phyloP scores from a whole-genome alignment of 2,888 invertebrate genomes.

The Biston stratarius region DNA sequence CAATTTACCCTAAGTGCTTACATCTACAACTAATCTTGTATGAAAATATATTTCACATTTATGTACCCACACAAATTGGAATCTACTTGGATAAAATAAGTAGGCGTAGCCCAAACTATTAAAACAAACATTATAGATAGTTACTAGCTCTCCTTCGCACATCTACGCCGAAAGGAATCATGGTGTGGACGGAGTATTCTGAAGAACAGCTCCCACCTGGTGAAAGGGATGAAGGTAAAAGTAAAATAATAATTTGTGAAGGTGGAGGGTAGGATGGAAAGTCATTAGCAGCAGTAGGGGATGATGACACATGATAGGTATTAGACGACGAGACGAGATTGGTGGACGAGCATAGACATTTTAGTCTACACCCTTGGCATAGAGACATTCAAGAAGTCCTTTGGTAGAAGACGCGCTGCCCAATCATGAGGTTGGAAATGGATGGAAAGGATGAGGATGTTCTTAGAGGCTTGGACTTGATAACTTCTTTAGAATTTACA shows the following conservation, averaged over 20 bases:
- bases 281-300: not conserved
- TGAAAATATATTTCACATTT: too few relatives aligned
- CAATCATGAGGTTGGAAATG: too few relatives aligned
- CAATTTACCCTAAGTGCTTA: too few relatives aligned
- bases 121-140: slow-evolving; percentile 50
- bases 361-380: too few relatives aligned
- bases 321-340: not conserved
- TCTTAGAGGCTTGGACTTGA: too few relatives aligned
- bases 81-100: not conserved
- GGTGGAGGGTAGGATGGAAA: not conserved
- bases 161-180: slow-evolving; percentile 81
- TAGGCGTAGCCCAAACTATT: not conserved
- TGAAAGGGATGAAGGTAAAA: slow-evolving; percentile 5
- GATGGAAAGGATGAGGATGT: too few relatives aligned
- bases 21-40: too few relatives aligned
- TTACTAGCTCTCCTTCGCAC: slow-evolving; percentile 77
- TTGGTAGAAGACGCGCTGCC: too few relatives aligned
- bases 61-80: too few relatives aligned
- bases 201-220: slow-evolving; percentile 78
- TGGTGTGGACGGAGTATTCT: slow-evolving; percentile 79
- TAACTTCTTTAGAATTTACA: too few relatives aligned
- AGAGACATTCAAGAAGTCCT: too few relatives aligned
- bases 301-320: not conserved
- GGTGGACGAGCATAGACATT: too few relatives aligned
- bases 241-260: slow-evolving; percentile 20